Base-by-base conservation (phyloP, 2,888 invertebrate genomes). In the Dynastes hyllus region DNA sequence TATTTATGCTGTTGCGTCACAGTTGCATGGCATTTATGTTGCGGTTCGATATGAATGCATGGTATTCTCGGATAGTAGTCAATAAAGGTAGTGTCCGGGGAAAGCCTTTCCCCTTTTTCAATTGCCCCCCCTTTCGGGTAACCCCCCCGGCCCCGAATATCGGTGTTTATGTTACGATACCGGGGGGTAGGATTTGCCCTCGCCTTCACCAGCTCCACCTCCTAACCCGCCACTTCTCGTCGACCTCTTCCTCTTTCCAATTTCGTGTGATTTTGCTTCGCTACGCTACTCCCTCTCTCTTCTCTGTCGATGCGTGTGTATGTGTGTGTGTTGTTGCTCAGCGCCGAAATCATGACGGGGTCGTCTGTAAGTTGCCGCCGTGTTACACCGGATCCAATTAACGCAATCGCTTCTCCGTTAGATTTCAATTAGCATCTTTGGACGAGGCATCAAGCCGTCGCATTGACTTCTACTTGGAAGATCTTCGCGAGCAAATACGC, bases 101-200 rank as follows among this genome's bases (percentile, higher is more conserved):
- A 58, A 58, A 73, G 58, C 73, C 73, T 73, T 73, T 65, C 65
- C 73, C 77, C 79, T 78, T 79, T 79, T 78, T 78, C 78, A 80
- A 76, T n/a, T n/a, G n/a, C n/a, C n/a, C n/a, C n/a, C n/a, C n/a
- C n/a, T n/a, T n/a, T n/a, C n/a, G n/a, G n/a, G n/a, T n/a, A n/a
- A n/a, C n/a, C n/a, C n/a, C n/a, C 83, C 81, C 81, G 81, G 80
- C 80, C 83, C 77, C 73, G 81, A 83, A 84, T 84, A 84, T 85
- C 82, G 82, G 81, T 84, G 84, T 85, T 84, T 84, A 84, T 84
- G 83, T 83, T 81, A 83, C 83, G 83, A 83, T 83, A 83, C 78
- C 32, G 32, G 70, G 61, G 45, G 70, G 61, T 45, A 75, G 78
- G 73, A 75, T 75, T 63, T 63, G 73, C 63, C 55, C 58, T 61